Percentiles rank a stretch among this genome's conserved stretches.
Conservation (phyloP, 2,113 vertebrate species). For the Centrocercus urophasianus region DNA sequence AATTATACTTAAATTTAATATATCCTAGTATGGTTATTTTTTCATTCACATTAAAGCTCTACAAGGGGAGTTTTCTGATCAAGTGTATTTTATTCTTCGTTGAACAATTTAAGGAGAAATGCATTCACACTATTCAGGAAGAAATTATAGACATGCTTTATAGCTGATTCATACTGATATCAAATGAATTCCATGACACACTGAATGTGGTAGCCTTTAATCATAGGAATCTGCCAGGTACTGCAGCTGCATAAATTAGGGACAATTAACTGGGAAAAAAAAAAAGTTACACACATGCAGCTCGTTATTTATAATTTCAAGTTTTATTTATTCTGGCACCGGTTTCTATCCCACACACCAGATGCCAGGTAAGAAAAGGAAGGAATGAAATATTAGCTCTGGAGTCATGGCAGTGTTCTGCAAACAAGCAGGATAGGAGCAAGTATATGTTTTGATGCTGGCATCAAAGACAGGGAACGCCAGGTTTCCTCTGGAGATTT, state of each 20-base stretch:
- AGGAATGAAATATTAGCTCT: background rate
- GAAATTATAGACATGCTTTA: constrained; percentile 64
- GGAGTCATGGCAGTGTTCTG: background rate
- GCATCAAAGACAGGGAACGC: background rate
- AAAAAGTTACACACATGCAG: constrained; percentile 69
- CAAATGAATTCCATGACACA: constrained; percentile 74
- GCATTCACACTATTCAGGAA: constrained; percentile 67
- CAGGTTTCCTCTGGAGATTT: background rate
- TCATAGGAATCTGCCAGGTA: constrained; percentile 66
- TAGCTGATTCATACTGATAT: constrained; percentile 74
- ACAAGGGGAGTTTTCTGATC: constrained; percentile 37
- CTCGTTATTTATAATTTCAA: constrained; percentile 76
- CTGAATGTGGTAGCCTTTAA: constrained; percentile 75
- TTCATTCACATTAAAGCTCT: constrained; percentile 49
- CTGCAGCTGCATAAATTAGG: constrained; percentile 76
- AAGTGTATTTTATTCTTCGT: constrained; percentile 68
- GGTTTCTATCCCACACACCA: constrained; percentile 49
- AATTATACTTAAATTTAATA: constrained; percentile 20
- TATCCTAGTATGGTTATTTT: constrained; percentile 51
- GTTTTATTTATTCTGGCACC: constrained; percentile 54
- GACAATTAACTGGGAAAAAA: constrained; percentile 67
- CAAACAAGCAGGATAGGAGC: background rate
- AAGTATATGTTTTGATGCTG: background rate
- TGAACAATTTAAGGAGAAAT: constrained; percentile 67
- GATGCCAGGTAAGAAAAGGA: constrained; percentile 15